Evolutionary conservation across 2,888 invertebrate species (phyloP).

Genomic region (Lepidocyrtinus sp.): DNA sequence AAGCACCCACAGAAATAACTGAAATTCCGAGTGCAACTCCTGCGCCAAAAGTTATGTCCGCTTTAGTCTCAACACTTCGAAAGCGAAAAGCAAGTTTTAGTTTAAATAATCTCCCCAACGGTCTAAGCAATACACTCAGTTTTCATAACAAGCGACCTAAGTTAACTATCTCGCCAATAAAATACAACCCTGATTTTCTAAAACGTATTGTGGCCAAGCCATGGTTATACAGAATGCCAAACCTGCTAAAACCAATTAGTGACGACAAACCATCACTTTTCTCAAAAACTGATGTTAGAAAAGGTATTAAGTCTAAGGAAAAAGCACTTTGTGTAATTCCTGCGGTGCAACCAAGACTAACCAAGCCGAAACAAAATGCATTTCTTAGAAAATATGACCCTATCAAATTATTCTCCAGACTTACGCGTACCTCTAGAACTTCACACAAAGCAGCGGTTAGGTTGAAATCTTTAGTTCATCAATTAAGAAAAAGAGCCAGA

Average conservation of each 20-base stretch:
- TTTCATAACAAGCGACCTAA: neutral
- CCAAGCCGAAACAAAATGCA: constrained; percentile 36
- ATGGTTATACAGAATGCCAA: constrained; percentile 14
- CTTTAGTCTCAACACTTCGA: neutral
- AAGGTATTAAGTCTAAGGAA: neutral
- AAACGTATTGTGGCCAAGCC: neutral
- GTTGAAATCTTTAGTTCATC: neutral
- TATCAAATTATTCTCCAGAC: constrained; percentile 29
- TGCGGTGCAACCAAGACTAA: neutral
- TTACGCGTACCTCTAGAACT: neutral
- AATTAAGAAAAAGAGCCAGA: too few species aligned
- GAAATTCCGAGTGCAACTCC: neutral
- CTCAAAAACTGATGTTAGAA: neutral
- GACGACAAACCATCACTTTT: neutral
- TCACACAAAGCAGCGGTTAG: neutral
- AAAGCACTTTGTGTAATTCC: neutral
- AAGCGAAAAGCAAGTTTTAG: neutral
- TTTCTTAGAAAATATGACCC: constrained; percentile 55
- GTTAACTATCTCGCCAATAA: neutral
- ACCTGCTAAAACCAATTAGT: constrained; percentile 6
- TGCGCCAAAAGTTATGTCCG: neutral
- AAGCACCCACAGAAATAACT: neutral
- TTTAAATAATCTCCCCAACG: neutral
- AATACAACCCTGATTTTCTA: neutral
- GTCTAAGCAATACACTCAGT: neutral